Percentiles rank a stretch among this genome's conserved stretches.
Conservation (phyloP, 2,888 invertebrate species). For the Sinopyrophorus schimmeli region DNA sequence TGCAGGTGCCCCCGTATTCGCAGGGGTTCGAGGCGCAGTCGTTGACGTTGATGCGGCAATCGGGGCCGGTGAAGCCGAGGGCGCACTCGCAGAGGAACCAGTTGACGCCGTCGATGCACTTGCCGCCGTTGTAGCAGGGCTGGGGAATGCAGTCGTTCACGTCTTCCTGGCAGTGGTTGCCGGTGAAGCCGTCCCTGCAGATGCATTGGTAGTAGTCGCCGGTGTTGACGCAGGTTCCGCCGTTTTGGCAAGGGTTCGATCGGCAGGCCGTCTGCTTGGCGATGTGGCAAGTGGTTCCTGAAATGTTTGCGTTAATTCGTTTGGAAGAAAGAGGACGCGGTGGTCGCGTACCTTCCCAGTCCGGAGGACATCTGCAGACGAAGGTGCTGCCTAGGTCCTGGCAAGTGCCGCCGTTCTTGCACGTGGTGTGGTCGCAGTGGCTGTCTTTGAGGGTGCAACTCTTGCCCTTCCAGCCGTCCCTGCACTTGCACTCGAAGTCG, state of each 20-base stretch:
- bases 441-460: constrained; percentile 62
- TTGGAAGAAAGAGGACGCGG: no score
- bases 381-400: constrained; percentile 65
- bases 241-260: constrained; percentile 68
- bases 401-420: constrained; percentile 66
- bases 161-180: constrained; percentile 67
- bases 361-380: constrained; percentile 63
- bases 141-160: constrained; percentile 68
- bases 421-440: constrained; percentile 65
- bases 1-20: constrained; percentile 75
- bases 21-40: constrained; percentile 81
- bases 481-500: constrained; percentile 63
- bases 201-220: constrained; percentile 69
- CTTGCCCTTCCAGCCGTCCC: constrained; percentile 68
- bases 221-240: constrained; percentile 72
- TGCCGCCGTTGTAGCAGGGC: constrained; percentile 86
- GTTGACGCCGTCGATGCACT: constrained; percentile 83
- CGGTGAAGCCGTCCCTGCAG: constrained; percentile 70
- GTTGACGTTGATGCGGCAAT: constrained; percentile 79
- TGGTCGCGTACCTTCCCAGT: constrained; percentile 60
- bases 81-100: constrained; percentile 89
- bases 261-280: constrained; percentile 59
- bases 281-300: constrained; percentile 63
- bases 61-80: constrained; percentile 79
- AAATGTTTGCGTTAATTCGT: no score